phyloP scores from a whole-genome alignment of 2,888 invertebrate species.

The Malachius bipustulatus region DNA sequence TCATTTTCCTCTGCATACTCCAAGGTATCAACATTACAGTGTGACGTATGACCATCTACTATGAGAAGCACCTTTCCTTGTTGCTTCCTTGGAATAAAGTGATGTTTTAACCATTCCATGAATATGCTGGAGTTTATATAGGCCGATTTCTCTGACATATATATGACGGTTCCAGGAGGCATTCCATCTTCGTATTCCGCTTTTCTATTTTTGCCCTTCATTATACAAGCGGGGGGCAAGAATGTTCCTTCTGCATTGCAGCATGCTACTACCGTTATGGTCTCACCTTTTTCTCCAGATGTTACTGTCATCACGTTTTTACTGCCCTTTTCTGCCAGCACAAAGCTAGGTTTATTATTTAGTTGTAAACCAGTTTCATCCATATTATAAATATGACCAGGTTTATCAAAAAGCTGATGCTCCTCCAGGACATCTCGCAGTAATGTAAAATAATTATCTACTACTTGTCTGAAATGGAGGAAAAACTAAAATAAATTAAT shows the following conservation, averaged over 20 bases:
- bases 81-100: conserved; percentile 2
- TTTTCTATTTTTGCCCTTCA: conserved; percentile 25
- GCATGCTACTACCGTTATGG: conserved; percentile 26
- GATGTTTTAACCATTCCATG: conserved; percentile 2
- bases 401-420: not conserved
- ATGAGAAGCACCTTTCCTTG: conserved; percentile 1
- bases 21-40: conserved; percentile 1
- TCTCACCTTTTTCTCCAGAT: conserved; percentile 26
- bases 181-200: conserved; percentile 22
- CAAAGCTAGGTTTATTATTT: too few species aligned
- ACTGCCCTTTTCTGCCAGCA: conserved; percentile 17
- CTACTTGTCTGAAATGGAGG: conserved; percentile 2
- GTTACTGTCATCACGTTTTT: conserved; percentile 19
- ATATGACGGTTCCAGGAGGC: conserved; percentile 14
- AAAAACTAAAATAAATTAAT: not conserved
- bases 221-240: conserved; percentile 23
- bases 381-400: not conserved
- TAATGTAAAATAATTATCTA: not conserved
- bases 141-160: not conserved
- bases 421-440: not conserved
- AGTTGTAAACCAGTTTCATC: not conserved
- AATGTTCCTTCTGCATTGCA: conserved; percentile 28
- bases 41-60: not conserved
- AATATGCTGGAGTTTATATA: conserved; percentile 2
- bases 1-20: conserved; percentile 3